Conservation (phyloP, 2,113 vertebrate species). For the Chaenocephalus aceratus region DNA sequence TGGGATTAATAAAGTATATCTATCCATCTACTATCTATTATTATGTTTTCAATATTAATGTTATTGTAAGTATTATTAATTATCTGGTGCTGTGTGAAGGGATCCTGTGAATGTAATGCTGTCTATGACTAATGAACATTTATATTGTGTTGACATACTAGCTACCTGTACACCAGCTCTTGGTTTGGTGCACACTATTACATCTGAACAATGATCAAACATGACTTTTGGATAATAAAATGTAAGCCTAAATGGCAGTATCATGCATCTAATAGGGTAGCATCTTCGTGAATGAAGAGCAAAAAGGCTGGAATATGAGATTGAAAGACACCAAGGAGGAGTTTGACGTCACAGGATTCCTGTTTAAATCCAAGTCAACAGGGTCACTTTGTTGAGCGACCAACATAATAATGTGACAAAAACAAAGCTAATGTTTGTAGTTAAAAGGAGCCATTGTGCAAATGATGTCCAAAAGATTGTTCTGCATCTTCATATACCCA, state of each 20-base stretch:
- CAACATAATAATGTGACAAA: too few species aligned
- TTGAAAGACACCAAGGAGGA: neutral
- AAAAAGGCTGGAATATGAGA: slow-evolving; percentile 1
- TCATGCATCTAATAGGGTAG: neutral
- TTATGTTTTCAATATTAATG: too few species aligned
- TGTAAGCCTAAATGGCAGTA: neutral
- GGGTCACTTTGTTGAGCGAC: neutral
- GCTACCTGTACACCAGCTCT: slow-evolving; percentile 30
- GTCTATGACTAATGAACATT: slow-evolving; percentile 8
- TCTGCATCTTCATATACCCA: slow-evolving; percentile 7
- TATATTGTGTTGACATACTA: neutral
- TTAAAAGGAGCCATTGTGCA: neutral
- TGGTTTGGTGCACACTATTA: neutral
- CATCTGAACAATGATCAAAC: neutral
- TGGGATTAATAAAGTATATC: too few species aligned
- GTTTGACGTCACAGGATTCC: neutral
- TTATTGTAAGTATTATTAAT: too few species aligned
- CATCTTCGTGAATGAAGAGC: neutral
- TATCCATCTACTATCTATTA: neutral
- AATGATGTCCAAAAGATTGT: slow-evolving; percentile 4
- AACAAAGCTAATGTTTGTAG: neutral
- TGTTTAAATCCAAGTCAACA: neutral
- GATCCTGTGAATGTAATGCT: slow-evolving; percentile 13
- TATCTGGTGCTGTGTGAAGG: neutral
- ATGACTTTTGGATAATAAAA: neutral